Base-by-base conservation (phyloP, 2,113 vertebrate genomes). In the Pteronura brasiliensis region DNA sequence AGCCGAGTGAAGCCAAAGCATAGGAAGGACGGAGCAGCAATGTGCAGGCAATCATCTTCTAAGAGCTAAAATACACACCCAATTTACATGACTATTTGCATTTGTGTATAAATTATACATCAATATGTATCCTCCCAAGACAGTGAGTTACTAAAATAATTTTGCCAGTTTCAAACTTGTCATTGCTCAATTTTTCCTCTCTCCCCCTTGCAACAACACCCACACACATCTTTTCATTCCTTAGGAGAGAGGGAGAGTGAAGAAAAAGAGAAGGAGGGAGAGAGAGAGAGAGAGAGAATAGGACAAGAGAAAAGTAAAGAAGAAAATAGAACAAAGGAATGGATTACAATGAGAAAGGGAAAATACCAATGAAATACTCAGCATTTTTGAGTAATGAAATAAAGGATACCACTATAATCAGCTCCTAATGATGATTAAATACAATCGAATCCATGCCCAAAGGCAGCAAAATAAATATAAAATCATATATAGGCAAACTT, bases 51-150 rank as follows among this genome's bases (percentile, higher is more conserved):
- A 89, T 97, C 89, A 84, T 76, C 92, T 90, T 96, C 96, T 90
- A 96, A 98, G 95, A 98, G 92, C 95, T 97, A 96, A 98, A 98
- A 97, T 95, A 93, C n/a, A 0, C 57, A 95, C 63, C 67, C 94
- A 88, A 98, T 98, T 97, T 97, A 96, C 96, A 98, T 97, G 97
- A 94, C 93, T 96, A 98, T 98, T 98, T 97, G 96, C 97, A 97
- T 97, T 95, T 98, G 97, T 98, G 96, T 97, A 97, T 98, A 98
- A 98, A 97, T 98, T 98, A 97, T 90, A 97, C 96, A 97, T 97
- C 97, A 98, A 97, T 97, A 97, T 97, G 95, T 98, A 98, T 95
- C 80, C 90, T 97, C 93, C 96, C 49, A 96, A 98, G 97, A 96
- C 80, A 96, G 93, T 96, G 90, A 98, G 96, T 93, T 98, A 97